A percentile compares a stretch with the other conserved stretches of the same genome.
phyloP scores from a whole-genome alignment of 2,888 invertebrate genomes.

The Drosophila acutilabella region DNA sequence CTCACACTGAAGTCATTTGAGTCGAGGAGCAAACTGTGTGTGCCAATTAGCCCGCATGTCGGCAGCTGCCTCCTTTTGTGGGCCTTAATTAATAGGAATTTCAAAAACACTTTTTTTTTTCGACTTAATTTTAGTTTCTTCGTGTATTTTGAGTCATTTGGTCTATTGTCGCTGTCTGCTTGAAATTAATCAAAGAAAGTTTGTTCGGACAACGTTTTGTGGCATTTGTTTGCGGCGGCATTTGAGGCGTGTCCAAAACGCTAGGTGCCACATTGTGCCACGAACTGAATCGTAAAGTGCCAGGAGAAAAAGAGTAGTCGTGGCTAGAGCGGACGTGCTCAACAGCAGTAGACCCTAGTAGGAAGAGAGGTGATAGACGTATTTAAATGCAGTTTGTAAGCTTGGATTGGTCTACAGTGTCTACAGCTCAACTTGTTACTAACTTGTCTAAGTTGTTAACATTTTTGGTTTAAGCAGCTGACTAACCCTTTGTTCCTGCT shows the following conservation, averaged over 20 bases:
- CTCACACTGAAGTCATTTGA: constrained; percentile 32
- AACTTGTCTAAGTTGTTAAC: too few species aligned
- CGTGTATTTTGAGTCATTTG: constrained; percentile 68
- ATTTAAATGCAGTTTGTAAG: too few species aligned
- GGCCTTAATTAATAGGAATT: constrained; percentile 53
- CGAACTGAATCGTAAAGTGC: constrained; percentile 10
- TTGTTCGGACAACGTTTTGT: constrained; percentile 30
- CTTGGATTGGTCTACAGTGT: too few species aligned
- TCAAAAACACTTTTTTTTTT: not conserved
- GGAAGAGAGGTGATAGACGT: too few species aligned
- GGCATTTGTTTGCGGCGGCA: constrained; percentile 25
- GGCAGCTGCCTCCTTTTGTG: constrained; percentile 26
- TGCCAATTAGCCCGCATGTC: constrained; percentile 54
- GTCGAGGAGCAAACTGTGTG: constrained; percentile 47
- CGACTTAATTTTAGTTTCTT: not conserved
- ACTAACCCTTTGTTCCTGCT: not conserved
- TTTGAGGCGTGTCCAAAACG: constrained; percentile 45
- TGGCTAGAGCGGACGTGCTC: too few species aligned
- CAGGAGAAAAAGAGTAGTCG: not conserved
- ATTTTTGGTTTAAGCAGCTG: not conserved
- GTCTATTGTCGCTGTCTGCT: constrained; percentile 82
- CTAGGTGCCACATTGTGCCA: constrained; percentile 41
- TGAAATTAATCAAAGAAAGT: constrained; percentile 77
- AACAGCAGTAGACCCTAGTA: too few species aligned
- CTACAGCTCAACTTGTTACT: too few species aligned